Base-by-base conservation (phyloP, 2,888 invertebrate genomes). In the Hirtodrosophila alboralis region DNA sequence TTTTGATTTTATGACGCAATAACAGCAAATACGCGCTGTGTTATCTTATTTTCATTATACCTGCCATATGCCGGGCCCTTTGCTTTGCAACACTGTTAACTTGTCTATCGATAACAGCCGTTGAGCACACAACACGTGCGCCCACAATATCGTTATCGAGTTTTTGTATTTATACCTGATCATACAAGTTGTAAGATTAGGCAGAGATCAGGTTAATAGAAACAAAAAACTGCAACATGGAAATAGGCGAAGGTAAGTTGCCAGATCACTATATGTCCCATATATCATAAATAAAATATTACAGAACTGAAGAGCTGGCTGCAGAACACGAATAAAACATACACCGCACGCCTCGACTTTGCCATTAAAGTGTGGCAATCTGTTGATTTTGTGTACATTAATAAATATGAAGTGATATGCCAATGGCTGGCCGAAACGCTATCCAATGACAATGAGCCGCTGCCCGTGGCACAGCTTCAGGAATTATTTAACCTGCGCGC, bases 321-420 rank as follows among this genome's bases (percentile, higher is more conserved):
- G 21, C 65, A 75, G 5, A 80, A 90, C 2, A 33, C 69, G 1
- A 81, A 81, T 26, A 88, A 88, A 37, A 34, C 79, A 0, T 89
- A 87, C 26, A 49, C 65, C 2, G 83, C 87, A 41, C 89, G 87
- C 45, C 43, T 90, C 1, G 75, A 77, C 23, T 90, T 91, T 53
- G 89, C 87, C 0, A 73, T 89, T 1, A 90, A 88, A 65, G 86
- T 88, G 6, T 91, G 90, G 89, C 88, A 88, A 57, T 89, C 90
- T 0, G 69, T 86, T 0, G 90, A 91, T 41, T 88, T 90, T 26
- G 67, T 75, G 0, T 65, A 89, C 26, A 47, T 79, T 7, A 79
- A 68, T 27, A 91, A 91, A 76, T 88, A 90, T 44, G 89, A 91
- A 59, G 68, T 86, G 4, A 65, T 90, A 4, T 59, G 89, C 2